phyloP scores from a whole-genome alignment of 2,797 vertebrate species.

The Pseudopleuronectes americanus region DNA sequence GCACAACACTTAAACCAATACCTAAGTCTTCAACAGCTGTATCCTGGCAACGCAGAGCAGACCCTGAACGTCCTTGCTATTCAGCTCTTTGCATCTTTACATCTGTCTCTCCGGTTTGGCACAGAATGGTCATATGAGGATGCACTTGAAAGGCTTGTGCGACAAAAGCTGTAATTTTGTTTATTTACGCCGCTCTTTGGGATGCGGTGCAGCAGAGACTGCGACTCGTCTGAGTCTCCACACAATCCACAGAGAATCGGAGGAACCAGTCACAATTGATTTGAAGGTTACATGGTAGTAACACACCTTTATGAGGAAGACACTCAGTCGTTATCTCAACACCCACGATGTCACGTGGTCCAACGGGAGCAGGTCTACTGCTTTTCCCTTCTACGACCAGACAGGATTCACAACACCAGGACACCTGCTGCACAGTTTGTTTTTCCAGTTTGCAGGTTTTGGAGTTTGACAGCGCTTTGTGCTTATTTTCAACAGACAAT shows the following conservation, averaged over 20 bases:
- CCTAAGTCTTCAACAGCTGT: constrained; percentile 70
- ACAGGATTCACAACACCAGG: constrained; percentile 2
- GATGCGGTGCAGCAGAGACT: background rate
- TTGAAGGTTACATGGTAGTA: constrained; percentile 9
- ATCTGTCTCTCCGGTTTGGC: constrained; percentile 68
- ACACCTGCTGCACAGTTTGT: constrained; percentile 3
- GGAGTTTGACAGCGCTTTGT: background rate
- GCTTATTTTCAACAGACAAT: constrained; percentile 26
- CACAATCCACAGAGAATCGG: background rate
- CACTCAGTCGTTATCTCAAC: constrained; percentile 1
- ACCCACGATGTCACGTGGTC: constrained; percentile 13
- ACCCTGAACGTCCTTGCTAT: constrained; percentile 74
- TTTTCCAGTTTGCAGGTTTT: background rate
- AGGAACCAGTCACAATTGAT: background rate
- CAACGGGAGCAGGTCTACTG: background rate
- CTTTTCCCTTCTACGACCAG: constrained; percentile 8
- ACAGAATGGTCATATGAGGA: constrained; percentile 71
- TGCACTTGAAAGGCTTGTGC: constrained; percentile 68
- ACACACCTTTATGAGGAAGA: constrained; percentile 2
- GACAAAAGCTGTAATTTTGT: constrained; percentile 45
- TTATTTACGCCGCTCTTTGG: background rate
- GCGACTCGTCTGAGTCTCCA: background rate
- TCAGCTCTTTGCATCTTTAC: constrained; percentile 76
- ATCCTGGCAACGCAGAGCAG: constrained; percentile 82
- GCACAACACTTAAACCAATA: constrained; percentile 60